Evolutionary conservation across 2,797 vertebrate genomes (phyloP), one percentile per base, ranked within the genome.

Genomic region (Balearica regulorum): DNA sequence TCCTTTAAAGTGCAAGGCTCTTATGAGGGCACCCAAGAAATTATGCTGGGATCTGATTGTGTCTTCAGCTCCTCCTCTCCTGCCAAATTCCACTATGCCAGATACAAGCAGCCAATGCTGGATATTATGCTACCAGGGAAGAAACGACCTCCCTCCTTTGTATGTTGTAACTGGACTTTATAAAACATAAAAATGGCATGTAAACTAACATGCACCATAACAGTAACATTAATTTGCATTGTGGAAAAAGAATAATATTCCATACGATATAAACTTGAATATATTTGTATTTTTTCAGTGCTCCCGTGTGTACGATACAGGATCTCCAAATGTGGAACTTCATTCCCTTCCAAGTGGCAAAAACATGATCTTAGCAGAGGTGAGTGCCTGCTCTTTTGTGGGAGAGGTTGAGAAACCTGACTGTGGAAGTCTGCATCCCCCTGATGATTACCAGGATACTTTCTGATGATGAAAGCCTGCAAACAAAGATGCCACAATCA

Each of bases 1-100:
- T 94, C 97, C 90, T 96, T 99, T 87, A 97, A 95, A 66, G 97
- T 99, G 65, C 97, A 87, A 12, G 99, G 99, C 17, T 99, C 99
- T 33, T 98, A 98, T 0, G 97, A 98, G 91, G 97, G 98, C 26
- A 96, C 97, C 4, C 98, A 98, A 65, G 81, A 62, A 12, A 39
- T 98, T 57, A 90, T 68, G 6, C 49, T 97, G 46, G 39, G 69
- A 75, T 81, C 53, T 43, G 79, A 96, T 26, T 88, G 78, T 20
- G 4, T 73, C 69, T 87, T 80, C 70, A 65, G 26, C 26, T 68
- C 53, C 35, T 92, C 86, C 31, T 79, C 58, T 84, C 89, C 92
- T 53, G 87, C 89, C 39, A 90, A 65, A 90, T 99, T 98, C 95
- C 98, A 98, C 93, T 98, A 99, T 77, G 98, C 98, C 92, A 97